Evolutionary conservation across 2,113 vertebrate species (phyloP).

Genomic region (Cryptotis parvus): DNA sequence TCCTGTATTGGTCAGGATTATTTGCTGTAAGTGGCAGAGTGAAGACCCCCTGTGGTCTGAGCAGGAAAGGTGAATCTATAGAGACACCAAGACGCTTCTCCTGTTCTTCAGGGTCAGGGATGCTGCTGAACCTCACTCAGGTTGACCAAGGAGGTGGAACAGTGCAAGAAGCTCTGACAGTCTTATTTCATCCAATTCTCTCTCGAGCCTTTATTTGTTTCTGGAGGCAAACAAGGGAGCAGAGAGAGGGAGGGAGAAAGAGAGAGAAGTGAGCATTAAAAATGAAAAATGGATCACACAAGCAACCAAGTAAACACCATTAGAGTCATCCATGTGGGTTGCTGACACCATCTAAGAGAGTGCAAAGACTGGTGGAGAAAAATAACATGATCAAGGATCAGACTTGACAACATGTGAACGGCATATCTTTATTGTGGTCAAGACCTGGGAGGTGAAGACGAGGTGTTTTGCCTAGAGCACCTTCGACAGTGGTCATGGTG

Average conservation of each 20-base stretch:
- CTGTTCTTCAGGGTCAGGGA: background rate
- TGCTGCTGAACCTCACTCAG: background rate
- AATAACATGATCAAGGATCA: background rate
- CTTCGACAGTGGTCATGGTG: too few species aligned
- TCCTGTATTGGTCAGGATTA: background rate
- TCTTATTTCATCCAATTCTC: background rate
- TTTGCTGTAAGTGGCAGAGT: background rate
- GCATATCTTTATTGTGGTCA: background rate
- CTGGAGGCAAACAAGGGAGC: background rate
- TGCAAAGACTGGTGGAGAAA: background rate
- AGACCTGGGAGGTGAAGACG: background rate
- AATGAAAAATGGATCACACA: background rate
- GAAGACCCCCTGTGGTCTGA: background rate
- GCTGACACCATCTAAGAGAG: background rate
- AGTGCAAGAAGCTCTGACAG: fast-evolving
- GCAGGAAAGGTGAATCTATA: background rate
- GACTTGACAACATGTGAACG: background rate
- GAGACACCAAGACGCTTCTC: background rate
- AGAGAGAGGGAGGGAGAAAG: background rate
- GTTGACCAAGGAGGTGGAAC: too few species aligned
- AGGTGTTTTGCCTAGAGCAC: background rate
- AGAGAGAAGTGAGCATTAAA: background rate
- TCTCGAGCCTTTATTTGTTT: background rate
- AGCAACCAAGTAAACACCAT: too few species aligned
- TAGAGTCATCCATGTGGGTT: fast-evolving